Percentiles rank a stretch among this genome's conserved stretches.
These are phyloP conservation scores for Amblyteles armatorius DNA, from an alignment of 2,888 invertebrate genomes.

Conservation along the genomic window DNA sequence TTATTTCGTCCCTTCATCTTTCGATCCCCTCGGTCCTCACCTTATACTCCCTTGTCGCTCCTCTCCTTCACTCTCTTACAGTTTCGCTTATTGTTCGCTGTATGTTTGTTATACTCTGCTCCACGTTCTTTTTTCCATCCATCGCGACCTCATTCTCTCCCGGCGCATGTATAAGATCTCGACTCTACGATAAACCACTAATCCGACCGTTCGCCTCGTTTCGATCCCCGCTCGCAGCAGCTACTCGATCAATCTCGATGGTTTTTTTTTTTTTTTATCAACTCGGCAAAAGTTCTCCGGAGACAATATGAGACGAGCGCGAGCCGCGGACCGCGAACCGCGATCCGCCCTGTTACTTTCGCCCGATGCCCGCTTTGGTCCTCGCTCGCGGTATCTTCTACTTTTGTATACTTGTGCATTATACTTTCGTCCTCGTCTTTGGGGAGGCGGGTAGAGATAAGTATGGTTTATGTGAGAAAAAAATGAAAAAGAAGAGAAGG, in stretches of 20 bases:
- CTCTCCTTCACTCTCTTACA: conserved; percentile 52
- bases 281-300: conserved; percentile 18
- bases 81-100: conserved; percentile 34
- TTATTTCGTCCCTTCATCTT: conserved; percentile 59
- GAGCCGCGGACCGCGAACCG: conserved; percentile 33
- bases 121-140: conserved; percentile 48
- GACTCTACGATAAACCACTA: conserved; percentile 68
- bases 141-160: conserved; percentile 60
- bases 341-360: conserved; percentile 30
- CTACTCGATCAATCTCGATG: conserved; percentile 68
- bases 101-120: conserved; percentile 15
- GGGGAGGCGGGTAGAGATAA: conserved; percentile 19
- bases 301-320: conserved; percentile 43
- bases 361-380: background rate
- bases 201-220: conserved; percentile 43
- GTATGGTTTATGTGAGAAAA: conserved; percentile 32
- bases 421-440: conserved; percentile 50
- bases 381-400: background rate
- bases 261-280: conserved; percentile 68
- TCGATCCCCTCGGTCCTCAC: conserved; percentile 51
- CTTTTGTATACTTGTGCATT: background rate
- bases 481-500: background rate
- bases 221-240: conserved; percentile 67
- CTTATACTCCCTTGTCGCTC: conserved; percentile 42
- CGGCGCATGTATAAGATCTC: conserved; percentile 65